These are phyloP conservation scores for Gobius niger DNA, from an alignment of 2,113 vertebrate species.

Conservation along the genomic window DNA sequence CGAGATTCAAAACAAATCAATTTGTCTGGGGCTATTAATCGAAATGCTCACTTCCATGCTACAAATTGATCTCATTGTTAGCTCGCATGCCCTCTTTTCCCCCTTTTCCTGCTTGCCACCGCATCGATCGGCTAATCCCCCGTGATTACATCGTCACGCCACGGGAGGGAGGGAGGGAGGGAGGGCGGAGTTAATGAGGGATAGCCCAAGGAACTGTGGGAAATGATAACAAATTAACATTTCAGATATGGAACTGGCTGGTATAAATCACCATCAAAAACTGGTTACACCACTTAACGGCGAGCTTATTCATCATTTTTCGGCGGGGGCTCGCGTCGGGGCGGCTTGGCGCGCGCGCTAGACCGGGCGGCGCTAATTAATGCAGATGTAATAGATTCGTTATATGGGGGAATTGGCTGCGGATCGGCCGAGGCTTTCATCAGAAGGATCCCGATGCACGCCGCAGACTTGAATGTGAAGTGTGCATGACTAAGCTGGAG, in stretches of 20 bases:
- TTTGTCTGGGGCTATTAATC: background rate
- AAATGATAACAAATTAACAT: conserved; percentile 78
- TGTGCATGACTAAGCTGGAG: conserved; percentile 14
- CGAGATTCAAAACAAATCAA: background rate
- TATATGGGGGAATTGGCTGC: conserved; percentile 59
- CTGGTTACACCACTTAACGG: conserved; percentile 71
- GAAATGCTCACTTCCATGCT: conserved; percentile 21
- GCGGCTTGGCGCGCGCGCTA: conserved; percentile 58
- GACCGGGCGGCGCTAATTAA: conserved; percentile 64
- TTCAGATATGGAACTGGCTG: conserved; percentile 73
- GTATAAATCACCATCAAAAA: conserved; percentile 77
- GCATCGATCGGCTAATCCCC: conserved; percentile 59
- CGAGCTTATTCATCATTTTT: conserved; percentile 70
- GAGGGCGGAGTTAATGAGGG: conserved; percentile 71
- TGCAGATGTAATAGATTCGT: conserved; percentile 73
- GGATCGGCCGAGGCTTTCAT: conserved; percentile 54
- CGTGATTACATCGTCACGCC: conserved; percentile 64
- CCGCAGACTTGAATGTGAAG: conserved; percentile 39
- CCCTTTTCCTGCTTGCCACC: conserved; percentile 29
- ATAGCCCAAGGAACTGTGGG: conserved; percentile 70
- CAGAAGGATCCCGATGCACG: conserved; percentile 45
- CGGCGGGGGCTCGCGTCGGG: conserved; percentile 49
- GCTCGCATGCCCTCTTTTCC: conserved; percentile 26
- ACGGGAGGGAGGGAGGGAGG: conserved; percentile 33
- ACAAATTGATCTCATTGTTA: conserved; percentile 38